Conservation (phyloP, 2,797 vertebrate genomes). For the Emydoidea blandingii region DNA sequence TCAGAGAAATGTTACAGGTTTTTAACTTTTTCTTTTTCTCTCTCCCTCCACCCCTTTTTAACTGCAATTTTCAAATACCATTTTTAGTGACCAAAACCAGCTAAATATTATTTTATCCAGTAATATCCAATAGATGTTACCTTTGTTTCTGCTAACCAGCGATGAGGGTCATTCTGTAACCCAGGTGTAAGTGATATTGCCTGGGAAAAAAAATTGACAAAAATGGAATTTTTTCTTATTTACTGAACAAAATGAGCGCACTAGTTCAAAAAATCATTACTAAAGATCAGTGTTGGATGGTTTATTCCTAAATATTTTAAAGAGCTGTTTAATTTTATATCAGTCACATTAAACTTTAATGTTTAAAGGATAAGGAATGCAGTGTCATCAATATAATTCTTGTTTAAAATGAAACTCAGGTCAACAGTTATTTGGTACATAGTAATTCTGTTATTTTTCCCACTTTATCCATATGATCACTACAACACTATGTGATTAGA, state of each 20-base stretch:
- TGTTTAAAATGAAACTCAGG: neutral
- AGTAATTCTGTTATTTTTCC: neutral
- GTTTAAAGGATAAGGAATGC: neutral
- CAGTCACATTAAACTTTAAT: neutral
- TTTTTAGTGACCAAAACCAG: neutral
- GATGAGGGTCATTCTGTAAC: conserved; percentile 88
- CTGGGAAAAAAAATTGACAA: conserved; percentile 74
- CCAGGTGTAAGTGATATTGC: conserved; percentile 86
- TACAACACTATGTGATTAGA: neutral
- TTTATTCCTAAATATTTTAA: neutral
- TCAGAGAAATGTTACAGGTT: neutral
- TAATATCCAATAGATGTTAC: conserved; percentile 77
- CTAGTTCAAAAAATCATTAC: neutral
- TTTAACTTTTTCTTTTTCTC: neutral
- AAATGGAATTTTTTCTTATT: neutral
- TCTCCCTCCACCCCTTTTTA: neutral
- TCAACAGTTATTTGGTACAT: accelerated
- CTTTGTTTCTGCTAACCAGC: conserved; percentile 96
- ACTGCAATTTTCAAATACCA: neutral
- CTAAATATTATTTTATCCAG: neutral
- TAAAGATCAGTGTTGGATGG: neutral
- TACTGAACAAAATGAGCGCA: neutral
- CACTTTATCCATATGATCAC: neutral
- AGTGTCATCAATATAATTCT: neutral
- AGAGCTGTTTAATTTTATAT: neutral